Conservation (phyloP, 92 coral and sea anemone genomes). For the Siderastrea siderea region DNA sequence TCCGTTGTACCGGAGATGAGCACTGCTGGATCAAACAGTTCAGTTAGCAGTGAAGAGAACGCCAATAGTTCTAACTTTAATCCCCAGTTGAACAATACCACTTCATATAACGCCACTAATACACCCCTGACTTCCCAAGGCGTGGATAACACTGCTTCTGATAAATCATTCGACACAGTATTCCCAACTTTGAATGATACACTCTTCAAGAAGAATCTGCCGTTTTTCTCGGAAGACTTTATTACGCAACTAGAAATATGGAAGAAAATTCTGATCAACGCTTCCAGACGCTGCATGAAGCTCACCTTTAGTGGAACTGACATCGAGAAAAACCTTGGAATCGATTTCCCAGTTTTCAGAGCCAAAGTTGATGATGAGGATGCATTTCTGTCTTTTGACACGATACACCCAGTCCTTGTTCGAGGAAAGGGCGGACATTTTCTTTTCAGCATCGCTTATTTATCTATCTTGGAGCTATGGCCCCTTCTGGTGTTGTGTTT, state of each 20-base stretch:
- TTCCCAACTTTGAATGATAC: not conserved
- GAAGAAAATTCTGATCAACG: not conserved
- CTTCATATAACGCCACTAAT: not conserved
- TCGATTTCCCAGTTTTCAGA: conserved; percentile 21
- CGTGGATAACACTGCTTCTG: not conserved
- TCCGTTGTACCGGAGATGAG: not conserved
- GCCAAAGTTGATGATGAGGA: conserved; percentile 1
- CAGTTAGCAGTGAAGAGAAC: not conserved
- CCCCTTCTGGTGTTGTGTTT: conserved; percentile 48
- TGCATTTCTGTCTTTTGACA: conserved; percentile 12
- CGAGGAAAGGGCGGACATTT: not conserved
- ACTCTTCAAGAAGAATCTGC: not conserved
- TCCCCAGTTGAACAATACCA: not conserved
- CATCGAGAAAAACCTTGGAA: not conserved
- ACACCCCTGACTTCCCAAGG: not conserved
- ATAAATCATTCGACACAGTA: not conserved
- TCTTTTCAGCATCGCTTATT: conserved; percentile 26
- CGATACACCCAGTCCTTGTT: conserved; percentile 20
- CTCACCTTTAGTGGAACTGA: not conserved
- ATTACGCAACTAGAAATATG: not conserved
- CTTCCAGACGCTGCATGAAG: conserved; percentile 13
- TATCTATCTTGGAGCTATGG: conserved; percentile 44
- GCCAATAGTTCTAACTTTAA: too few relatives aligned
- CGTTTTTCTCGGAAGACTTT: conserved; percentile 4
- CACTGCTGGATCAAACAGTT: not conserved